Base-by-base conservation (phyloP, 2,797 vertebrate genomes). In the Malurus leucopterus region DNA sequence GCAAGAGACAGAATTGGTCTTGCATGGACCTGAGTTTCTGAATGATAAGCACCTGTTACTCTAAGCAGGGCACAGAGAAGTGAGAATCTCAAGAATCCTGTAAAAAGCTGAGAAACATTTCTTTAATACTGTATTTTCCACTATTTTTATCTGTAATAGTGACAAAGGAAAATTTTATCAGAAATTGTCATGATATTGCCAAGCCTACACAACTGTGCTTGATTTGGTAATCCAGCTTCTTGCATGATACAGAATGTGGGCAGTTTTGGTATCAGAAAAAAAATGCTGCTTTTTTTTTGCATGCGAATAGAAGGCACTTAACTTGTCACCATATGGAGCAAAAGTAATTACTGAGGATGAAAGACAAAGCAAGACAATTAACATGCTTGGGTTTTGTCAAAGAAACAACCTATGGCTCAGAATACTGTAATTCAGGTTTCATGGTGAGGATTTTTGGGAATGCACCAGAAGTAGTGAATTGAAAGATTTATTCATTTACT, bases 331-430 rank as follows among this genome's bases (percentile, higher is more conserved):
- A 77, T 93, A 93, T 89, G 92, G 82, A 93, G 90, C 70, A 90
- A 92, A 96, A 94, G 62, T 91, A 96, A 93, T 94, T 92, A 91
- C 87, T 74, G 74, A 76, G 41, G n/a, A 87, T 84, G 43, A 92
- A 89, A 95, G 55, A 72, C 49, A 90, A 74, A 85, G 67, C 57
- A 69, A 91, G 86, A 84, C 58, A 93, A 67, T 96, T 95, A 90
- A 47, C 72, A 81, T 3, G 14, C 50, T 92, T 84, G 24, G 20
- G 32, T 86, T 95, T 94, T 95, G 67, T 92, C 86, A 83, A 77
- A 76, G 43, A 53, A 78, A 54, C 69, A 92, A 74, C 75, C 68
- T 71, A 16, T 54, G 80, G 59, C 32, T 75, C 49, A 76, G 49
- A 87, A 51, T 61, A 44, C 68, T 91, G 40, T 79, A 67, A 53